phyloP scores from a whole-genome alignment of 2,888 invertebrate genomes.

The Diaprepes abbreviatus region DNA sequence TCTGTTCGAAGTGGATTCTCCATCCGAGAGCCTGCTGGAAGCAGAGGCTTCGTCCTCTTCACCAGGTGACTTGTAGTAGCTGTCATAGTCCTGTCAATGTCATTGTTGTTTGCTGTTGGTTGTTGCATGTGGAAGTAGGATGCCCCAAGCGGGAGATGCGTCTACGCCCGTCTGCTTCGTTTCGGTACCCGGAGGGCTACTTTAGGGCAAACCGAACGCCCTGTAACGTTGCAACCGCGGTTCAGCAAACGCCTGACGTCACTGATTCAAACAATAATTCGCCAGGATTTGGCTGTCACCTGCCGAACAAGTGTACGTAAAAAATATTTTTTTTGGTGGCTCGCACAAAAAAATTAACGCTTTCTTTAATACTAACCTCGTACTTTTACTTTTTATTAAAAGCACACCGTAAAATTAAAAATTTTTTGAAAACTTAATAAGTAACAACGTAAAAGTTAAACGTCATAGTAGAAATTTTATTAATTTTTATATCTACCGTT shows the following conservation, averaged over 20 bases:
- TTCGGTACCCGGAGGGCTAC: slow-evolving; percentile 48
- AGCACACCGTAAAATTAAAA: no score
- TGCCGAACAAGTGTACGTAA: slow-evolving; percentile 47
- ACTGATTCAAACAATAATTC: slow-evolving; percentile 50
- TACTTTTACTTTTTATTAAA: no score
- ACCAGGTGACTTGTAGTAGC: slow-evolving; percentile 50
- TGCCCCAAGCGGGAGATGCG: slow-evolving; percentile 47
- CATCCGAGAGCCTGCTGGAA: slow-evolving; percentile 61
- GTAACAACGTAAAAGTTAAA: no score
- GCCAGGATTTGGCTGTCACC: slow-evolving; percentile 43
- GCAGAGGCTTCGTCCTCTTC: slow-evolving; percentile 60
- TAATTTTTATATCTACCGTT: no score
- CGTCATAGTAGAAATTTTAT: no score
- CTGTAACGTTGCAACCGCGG: slow-evolving; percentile 33
- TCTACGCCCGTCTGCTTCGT: slow-evolving; percentile 48
- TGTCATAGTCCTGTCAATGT: slow-evolving; percentile 30
- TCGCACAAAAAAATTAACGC: slow-evolving; percentile 38
- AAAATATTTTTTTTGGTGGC: slow-evolving; percentile 27
- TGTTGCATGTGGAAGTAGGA: slow-evolving; percentile 45
- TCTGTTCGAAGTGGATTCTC: slow-evolving; percentile 65
- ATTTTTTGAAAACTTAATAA: no score
- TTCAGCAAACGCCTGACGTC: slow-evolving; percentile 21
- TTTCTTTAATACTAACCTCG: slow-evolving; percentile 38
- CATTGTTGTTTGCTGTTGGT: slow-evolving; percentile 37
- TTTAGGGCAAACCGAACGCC: slow-evolving; percentile 46